phyloP scores from a whole-genome alignment of 2,113 vertebrate genomes.

The Dicentrarchus labrax region DNA sequence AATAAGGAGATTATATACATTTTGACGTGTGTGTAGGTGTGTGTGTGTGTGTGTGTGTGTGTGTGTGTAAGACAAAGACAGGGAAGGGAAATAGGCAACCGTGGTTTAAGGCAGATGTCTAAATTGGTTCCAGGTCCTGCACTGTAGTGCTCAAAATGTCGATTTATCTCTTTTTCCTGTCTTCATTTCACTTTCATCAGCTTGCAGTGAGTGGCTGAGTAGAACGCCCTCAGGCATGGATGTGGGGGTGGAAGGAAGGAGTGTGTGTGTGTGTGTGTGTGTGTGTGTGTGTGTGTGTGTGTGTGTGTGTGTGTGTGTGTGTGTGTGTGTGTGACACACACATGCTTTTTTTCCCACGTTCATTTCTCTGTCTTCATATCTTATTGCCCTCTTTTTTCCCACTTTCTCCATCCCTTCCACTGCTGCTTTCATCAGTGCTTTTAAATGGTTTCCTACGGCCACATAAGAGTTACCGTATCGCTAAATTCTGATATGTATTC shows the following conservation, averaged over 20 bases:
- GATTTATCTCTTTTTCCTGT: slow-evolving; percentile 1
- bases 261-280: not conserved
- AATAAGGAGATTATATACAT: not conserved
- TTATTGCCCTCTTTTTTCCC: not conserved
- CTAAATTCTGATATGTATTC: not conserved
- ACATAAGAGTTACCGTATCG: not conserved
- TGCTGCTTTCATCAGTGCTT: not conserved
- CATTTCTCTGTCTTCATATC: not conserved
- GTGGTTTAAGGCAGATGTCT: slow-evolving; percentile 16
- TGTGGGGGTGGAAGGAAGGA: not conserved
- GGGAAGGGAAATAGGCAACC: not conserved
- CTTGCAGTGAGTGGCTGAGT: slow-evolving; percentile 20
- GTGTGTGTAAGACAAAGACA: not conserved
- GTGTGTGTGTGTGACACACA: not conserved
- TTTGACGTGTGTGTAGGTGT: not conserved
- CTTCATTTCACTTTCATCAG: slow-evolving; percentile 27
- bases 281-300: not conserved
- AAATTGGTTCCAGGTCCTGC: slow-evolving; percentile 26
- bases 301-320: not conserved
- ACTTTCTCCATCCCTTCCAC: not conserved
- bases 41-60: not conserved
- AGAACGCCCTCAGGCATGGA: not conserved
- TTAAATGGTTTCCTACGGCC: not conserved
- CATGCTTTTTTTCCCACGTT: not conserved
- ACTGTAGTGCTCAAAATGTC: slow-evolving; percentile 23